Percentiles rank a stretch among this genome's conserved stretches.
Conservation (phyloP, 1,140 invertebrate genomes). For the Planococcus citri region DNA sequence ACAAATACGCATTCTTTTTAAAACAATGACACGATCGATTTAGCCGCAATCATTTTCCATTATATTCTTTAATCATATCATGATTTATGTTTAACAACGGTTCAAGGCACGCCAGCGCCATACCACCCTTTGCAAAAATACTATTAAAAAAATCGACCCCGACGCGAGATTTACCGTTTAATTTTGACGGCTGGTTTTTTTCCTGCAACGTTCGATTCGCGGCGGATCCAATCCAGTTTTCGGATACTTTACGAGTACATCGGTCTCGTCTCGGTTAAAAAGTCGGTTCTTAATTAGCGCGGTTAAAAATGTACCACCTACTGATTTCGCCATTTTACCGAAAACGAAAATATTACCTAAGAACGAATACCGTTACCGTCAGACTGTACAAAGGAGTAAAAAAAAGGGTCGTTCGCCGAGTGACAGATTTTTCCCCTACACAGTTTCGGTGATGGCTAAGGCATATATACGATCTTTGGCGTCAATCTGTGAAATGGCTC, state of each 20-base stretch:
- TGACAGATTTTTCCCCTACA: neutral
- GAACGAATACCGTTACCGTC: neutral
- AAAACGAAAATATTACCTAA: neutral
- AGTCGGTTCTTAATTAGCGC: neutral
- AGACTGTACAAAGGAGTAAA: neutral
- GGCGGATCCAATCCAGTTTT: neutral
- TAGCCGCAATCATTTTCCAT: neutral
- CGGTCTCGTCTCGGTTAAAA: neutral
- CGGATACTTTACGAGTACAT: neutral
- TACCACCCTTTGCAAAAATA: neutral
- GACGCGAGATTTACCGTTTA: neutral
- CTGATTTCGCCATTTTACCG: neutral
- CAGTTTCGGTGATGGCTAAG: neutral
- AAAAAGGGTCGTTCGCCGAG: neutral
- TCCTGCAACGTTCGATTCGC: too few relatives aligned
- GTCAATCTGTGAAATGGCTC: slow-evolving; percentile 2
- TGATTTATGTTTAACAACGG: neutral
- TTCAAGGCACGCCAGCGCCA: neutral
- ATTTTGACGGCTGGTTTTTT: neutral
- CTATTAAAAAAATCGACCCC: neutral
- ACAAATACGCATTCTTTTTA: neutral
- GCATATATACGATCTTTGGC: neutral
- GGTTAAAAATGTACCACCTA: neutral
- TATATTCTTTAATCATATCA: neutral
- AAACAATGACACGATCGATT: slow-evolving; percentile 7